Evolutionary conservation across 2,113 vertebrate species (phyloP).

Genomic region (Sakesphorus luctuosus): DNA sequence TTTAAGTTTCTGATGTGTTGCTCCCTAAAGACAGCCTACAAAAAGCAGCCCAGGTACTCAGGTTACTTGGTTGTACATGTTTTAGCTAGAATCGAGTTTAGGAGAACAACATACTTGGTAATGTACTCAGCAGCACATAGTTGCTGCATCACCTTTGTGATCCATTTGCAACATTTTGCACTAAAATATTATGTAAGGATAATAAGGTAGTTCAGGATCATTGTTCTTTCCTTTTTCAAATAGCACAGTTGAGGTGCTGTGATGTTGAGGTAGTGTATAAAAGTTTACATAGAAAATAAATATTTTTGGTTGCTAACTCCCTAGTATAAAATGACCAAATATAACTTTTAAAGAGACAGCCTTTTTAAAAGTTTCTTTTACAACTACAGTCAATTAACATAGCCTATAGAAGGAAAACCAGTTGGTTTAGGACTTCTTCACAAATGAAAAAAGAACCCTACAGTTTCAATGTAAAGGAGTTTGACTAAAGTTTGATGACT

Average conservation of each 20-base stretch:
- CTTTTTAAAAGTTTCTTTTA: neutral
- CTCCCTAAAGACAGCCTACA: neutral
- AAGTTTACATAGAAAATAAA: neutral
- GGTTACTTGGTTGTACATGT: neutral
- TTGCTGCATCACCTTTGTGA: neutral
- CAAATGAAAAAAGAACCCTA: rapidly evolving
- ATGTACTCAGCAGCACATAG: neutral
- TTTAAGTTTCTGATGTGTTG: neutral
- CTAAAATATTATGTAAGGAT: neutral
- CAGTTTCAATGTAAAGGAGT: neutral
- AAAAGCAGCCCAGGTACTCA: neutral
- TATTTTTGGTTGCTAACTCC: neutral
- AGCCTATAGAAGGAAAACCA: neutral
- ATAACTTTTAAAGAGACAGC: neutral
- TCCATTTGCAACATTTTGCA: neutral
- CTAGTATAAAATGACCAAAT: neutral
- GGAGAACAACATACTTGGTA: neutral
- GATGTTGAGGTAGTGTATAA: neutral
- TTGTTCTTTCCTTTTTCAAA: neutral
- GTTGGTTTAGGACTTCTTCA: neutral
- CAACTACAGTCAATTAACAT: neutral
- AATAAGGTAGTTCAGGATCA: neutral
- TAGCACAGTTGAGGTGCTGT: neutral
- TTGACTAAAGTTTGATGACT: neutral
- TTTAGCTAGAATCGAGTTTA: neutral